These are phyloP conservation scores for Glaucopsyche alexis DNA, from an alignment of 2,888 invertebrate species.

Conservation along the genomic window DNA sequence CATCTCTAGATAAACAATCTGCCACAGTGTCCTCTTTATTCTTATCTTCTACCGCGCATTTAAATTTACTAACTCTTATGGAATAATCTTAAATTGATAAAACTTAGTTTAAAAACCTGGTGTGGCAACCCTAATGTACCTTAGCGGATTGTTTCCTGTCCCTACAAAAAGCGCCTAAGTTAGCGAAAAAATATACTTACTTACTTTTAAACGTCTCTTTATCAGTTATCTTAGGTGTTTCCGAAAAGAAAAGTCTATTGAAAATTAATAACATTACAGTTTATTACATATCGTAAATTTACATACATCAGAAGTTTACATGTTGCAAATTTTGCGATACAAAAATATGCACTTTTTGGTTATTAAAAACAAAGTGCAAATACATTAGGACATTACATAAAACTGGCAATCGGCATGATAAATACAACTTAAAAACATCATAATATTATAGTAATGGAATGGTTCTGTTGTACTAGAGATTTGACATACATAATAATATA, in stretches of 20 bases:
- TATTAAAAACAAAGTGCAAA: constrained; percentile 16
- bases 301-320: constrained; percentile 64
- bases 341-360: constrained; percentile 62
- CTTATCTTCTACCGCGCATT: constrained; percentile 4
- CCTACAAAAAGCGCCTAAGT: constrained; percentile 59
- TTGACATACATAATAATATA: constrained; percentile 42
- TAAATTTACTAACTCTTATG: neutral
- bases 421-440: constrained; percentile 39
- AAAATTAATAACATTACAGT: constrained; percentile 67
- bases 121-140: constrained; percentile 47
- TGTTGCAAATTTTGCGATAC: constrained; percentile 70
- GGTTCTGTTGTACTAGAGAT: constrained; percentile 51
- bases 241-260: constrained; percentile 47
- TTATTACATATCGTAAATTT: constrained; percentile 63
- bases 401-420: constrained; percentile 25
- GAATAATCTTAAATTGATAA: constrained; percentile 39
- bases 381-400: constrained; percentile 16
- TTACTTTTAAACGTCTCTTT: constrained; percentile 51
- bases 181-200: constrained; percentile 57
- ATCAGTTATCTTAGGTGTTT: constrained; percentile 34
- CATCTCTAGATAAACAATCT: constrained; percentile 40
- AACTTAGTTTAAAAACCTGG: neutral
- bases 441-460: constrained; percentile 48
- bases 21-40: constrained; percentile 19
- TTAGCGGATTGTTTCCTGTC: constrained; percentile 75